Percentiles rank a stretch among this genome's conserved stretches.
These are phyloP conservation scores for Todiramphus chloris DNA, from an alignment of 2,113 vertebrate species.

Conservation along the genomic window DNA sequence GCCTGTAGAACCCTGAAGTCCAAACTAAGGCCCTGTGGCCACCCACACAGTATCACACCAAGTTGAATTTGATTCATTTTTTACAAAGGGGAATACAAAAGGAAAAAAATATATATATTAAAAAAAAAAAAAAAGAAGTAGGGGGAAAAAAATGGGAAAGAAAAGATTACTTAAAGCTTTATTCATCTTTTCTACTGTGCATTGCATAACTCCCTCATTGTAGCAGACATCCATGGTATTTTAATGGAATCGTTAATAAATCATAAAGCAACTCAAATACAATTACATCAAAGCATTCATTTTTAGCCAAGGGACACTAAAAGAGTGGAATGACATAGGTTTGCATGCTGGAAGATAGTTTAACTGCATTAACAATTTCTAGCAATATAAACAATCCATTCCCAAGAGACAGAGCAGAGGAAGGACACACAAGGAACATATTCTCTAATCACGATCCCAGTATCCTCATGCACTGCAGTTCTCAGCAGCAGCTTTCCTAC, in stretches of 20 bases:
- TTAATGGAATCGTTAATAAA: slow-evolving; percentile 87
- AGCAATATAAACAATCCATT: slow-evolving; percentile 70
- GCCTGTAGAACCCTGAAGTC: background rate
- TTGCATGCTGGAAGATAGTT: slow-evolving; percentile 47
- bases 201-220: slow-evolving; percentile 13
- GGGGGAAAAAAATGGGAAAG: background rate
- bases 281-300: slow-evolving; percentile 81
- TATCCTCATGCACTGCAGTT: background rate
- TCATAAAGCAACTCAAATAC: slow-evolving; percentile 81
- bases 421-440: slow-evolving; percentile 51
- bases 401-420: slow-evolving; percentile 54
- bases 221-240: slow-evolving; percentile 67
- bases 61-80: background rate
- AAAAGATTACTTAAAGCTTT: background rate
- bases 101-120: background rate
- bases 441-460: background rate
- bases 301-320: slow-evolving; percentile 72
- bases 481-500: background rate
- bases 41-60: background rate
- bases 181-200: background rate
- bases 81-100: background rate
- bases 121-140: no score
- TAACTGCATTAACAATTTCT: slow-evolving; percentile 59
- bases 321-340: slow-evolving; percentile 68
- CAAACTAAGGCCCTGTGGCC: background rate